A percentile compares a stretch with the other conserved stretches of the same genome.
Conservation (phyloP, 2,888 invertebrate genomes). For the Netelia melanura region DNA sequence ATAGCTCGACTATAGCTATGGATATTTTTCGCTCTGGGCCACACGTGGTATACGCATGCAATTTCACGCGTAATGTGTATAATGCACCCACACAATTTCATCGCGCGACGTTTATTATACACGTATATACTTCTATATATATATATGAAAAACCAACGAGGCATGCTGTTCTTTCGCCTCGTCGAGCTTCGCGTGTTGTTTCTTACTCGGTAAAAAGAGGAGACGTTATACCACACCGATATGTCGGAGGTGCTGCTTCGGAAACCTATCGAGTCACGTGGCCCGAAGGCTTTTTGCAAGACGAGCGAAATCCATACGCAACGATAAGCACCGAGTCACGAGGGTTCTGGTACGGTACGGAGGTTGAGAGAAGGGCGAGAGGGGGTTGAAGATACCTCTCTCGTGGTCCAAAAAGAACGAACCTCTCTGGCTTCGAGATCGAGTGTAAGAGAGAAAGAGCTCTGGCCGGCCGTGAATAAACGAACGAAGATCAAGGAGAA, state of each 20-base stretch:
- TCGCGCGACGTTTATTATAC: conserved; percentile 7
- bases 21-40: conserved; percentile 12
- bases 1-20: neutral
- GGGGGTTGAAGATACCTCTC: neutral
- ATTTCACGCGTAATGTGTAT: conserved; percentile 37
- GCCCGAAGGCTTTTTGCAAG: conserved; percentile 48
- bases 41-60: conserved; percentile 17
- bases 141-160: neutral
- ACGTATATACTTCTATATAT: neutral
- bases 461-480: conserved; percentile 14
- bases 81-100: conserved; percentile 28
- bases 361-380: neutral
- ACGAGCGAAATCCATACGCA: conserved; percentile 42
- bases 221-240: neutral
- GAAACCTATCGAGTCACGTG: conserved; percentile 58
- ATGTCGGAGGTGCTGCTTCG: conserved; percentile 31
- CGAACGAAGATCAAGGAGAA: conserved; percentile 11
- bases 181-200: conserved; percentile 12
- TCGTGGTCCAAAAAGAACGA: conserved; percentile 4
- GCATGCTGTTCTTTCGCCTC: neutral
- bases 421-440: conserved; percentile 5
- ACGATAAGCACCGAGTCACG: conserved; percentile 44
- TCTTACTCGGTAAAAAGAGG: neutral
- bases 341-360: neutral
- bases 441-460: neutral